Evolutionary conservation across 2,113 vertebrate genomes (phyloP), one percentile per base, ranked within the genome.

Genomic region (Verasper variegatus): DNA sequence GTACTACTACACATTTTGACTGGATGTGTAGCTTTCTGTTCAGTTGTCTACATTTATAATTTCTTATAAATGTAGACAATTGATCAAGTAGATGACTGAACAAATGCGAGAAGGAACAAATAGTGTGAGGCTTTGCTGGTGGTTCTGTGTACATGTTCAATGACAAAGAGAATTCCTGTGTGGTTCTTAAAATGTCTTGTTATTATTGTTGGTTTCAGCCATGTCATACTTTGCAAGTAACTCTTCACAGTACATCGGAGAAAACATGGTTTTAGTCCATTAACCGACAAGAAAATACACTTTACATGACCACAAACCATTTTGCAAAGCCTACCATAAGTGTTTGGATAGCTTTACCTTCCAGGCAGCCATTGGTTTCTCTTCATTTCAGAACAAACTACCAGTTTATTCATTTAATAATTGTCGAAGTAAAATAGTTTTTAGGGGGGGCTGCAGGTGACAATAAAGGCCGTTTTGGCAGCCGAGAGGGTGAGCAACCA

Each of bases 201-300:
- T 57, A 15, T 49, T 31, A 67, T 37, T 11, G 31, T 20, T 37
- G 59, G 18, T 62, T 62, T 62, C 27, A 20, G 8, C n/a, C 27
- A 31, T 9, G 31, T 9, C 31, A 47, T 37, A 64, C 37, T 64
- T 18, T 78, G 26, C 24, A 27, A 76, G 12, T 52, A 57, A 49
- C 51, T 47, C 4, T 54, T 74, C 26, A 68, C 65, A 54, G 31
- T 23, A n/a, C 20, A 37, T 24, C 26, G 31, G 58, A 31, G 31
- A 60, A 60, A 71, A 35, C 23, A 60, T 68, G 24, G 11, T 40
- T 71, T 57, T 52, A 26, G 21, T 42, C 62, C 23, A 83, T 78
- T 64, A 68, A 45, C 20, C 4, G 47, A 8, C 26, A 18, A 62
- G 37, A 65, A 47, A 59, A 55, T 52, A 23, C 47, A 9, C 59